Base-by-base conservation (phyloP, 1,140 invertebrate genomes). In the Pinna nobilis region DNA sequence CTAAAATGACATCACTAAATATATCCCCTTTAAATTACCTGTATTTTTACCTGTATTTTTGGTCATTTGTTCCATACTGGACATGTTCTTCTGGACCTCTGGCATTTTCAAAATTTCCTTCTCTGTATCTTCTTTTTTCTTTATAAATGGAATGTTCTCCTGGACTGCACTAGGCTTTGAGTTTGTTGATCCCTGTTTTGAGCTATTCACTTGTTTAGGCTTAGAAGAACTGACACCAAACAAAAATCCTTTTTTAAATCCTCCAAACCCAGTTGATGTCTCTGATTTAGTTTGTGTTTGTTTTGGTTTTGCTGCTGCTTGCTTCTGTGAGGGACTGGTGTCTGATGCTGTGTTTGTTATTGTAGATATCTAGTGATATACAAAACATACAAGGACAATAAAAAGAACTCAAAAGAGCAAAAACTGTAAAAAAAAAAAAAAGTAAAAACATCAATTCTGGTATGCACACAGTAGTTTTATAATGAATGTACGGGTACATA, bases 181-280 rank as follows among this genome's bases (percentile, higher is more conserved):
- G 33, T 59, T 32, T 5, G 35, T 25, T 18, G 37, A 3, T 30
- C 49, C 49, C 18, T 37, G 28, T 47, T 63, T 47, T 63, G 60
- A 50, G 28, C 37, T 30, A 6, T n/a, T 61, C 1, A 20, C 41
- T 25, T 63, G 20, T 20, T 20, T 63, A 41, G 35, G 30, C 28
- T 63, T 63, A 6, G 20, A 18, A 15, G 28, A 63, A 47, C 39
- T 63, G n/a, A 25, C 69, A 32, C 69, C 69, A 64, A 71, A 71
- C 50, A 71, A 51, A 41, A 71, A 71, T 0, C 69, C 69, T 32
- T 71, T 71, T 18, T 64, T 71, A 41, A 71, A 61, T 1, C 69
- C 69, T 28, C 59, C 69, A 71, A 71, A 71, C n/a, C 63, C 63
- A 20, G n/a, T 63, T 25, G 11, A 6, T 6, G 55, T 9, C 2